Percentiles rank a stretch among this genome's conserved stretches.
phyloP scores from a whole-genome alignment of 2,888 invertebrate species.

The Dryocosmus kuriphilus region DNA sequence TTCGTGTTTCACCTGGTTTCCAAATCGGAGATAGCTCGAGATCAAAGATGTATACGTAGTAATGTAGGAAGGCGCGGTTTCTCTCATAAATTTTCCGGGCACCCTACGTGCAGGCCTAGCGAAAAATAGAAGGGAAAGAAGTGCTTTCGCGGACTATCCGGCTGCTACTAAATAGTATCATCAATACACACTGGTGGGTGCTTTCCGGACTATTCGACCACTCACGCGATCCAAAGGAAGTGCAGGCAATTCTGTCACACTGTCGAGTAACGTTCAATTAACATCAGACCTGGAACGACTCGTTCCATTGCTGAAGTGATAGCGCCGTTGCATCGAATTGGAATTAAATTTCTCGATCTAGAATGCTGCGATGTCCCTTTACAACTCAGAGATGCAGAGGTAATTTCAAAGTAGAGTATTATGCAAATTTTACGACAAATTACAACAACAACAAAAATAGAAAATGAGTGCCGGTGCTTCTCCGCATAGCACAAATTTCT shows the following conservation, averaged over 20 bases:
- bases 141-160: neutral
- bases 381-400: neutral
- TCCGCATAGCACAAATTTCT: too few relatives aligned
- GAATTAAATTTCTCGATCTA: conserved; percentile 36
- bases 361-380: conserved; percentile 13
- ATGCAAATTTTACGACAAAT: neutral
- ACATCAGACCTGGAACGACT: conserved; percentile 34
- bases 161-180: conserved; percentile 30
- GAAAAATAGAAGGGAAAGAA: neutral
- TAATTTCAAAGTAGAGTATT: neutral
- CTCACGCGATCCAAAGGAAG: conserved; percentile 37
- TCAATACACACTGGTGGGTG: conserved; percentile 26
- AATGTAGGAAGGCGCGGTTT: neutral
- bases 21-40: neutral
- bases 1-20: conserved; percentile 1
- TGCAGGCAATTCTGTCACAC: conserved; percentile 39
- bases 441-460: too few relatives aligned
- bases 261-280: conserved; percentile 38
- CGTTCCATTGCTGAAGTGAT: conserved; percentile 21
- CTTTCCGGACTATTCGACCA: conserved; percentile 29
- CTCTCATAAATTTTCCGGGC: neutral
- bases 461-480: too few relatives aligned
- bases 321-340: conserved; percentile 26
- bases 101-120: neutral
- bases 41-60: conserved; percentile 1